phyloP scores from a whole-genome alignment of 1,140 invertebrate genomes.

The Nylanderia fulva region DNA sequence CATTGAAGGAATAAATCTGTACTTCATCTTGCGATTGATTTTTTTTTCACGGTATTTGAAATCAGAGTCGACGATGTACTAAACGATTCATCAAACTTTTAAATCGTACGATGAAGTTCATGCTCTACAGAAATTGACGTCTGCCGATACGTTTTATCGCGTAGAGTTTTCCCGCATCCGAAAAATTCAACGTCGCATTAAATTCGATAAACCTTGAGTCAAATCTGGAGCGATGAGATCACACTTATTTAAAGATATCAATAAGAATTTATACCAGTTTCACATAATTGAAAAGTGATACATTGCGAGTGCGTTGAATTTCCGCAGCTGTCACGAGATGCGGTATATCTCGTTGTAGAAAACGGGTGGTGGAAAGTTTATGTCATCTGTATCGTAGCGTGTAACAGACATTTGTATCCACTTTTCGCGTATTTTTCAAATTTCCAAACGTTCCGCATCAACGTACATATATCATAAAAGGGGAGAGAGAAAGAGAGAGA shows the following conservation, averaged over 20 bases:
- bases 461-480: background rate
- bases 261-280: constrained; percentile 2
- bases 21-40: constrained; percentile 16
- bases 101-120: constrained; percentile 19
- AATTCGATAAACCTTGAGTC: constrained; percentile 19
- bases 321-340: constrained; percentile 40
- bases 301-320: constrained; percentile 39
- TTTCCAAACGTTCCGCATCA: constrained; percentile 23
- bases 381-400: constrained; percentile 10
- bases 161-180: background rate
- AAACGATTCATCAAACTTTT: constrained; percentile 50
- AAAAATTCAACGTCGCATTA: constrained; percentile 34
- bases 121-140: constrained; percentile 20
- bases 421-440: constrained; percentile 37
- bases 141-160: constrained; percentile 47
- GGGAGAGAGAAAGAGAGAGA: background rate
- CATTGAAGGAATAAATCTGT: background rate
- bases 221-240: background rate
- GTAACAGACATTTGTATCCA: constrained; percentile 34
- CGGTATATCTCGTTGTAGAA: background rate
- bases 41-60: constrained; percentile 3
- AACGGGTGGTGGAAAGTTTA: constrained; percentile 1
- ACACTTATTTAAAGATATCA: background rate
- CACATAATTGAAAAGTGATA: constrained; percentile 36
- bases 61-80: constrained; percentile 27